Percentiles rank a stretch among this genome's conserved stretches.
These are phyloP conservation scores for Pycnonotus jocosus DNA, from an alignment of 2,113 vertebrate genomes.

Conservation along the genomic window DNA sequence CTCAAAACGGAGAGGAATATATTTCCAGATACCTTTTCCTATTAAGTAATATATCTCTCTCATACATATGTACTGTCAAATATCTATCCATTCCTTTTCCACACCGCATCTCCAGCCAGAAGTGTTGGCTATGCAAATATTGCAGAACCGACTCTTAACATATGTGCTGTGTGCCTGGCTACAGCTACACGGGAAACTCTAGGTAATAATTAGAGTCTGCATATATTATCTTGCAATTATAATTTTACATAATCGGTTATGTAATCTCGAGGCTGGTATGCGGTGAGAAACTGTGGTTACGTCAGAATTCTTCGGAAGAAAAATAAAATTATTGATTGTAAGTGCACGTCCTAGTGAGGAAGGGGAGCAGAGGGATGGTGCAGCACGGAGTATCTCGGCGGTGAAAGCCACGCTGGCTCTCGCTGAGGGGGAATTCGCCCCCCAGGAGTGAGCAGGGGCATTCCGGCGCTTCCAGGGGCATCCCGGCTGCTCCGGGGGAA, in stretches of 20 bases:
- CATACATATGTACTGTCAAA: conserved; percentile 55
- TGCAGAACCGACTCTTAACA: background rate
- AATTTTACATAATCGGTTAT: conserved; percentile 44
- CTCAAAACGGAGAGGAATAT: conserved; percentile 59
- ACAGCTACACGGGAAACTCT: background rate
- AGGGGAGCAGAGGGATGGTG: background rate
- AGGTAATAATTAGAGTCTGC: conserved; percentile 15
- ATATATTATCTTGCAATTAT: conserved; percentile 20
- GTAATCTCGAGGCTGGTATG: conserved; percentile 38
- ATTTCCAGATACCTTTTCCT: conserved; percentile 68
- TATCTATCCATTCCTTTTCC: conserved; percentile 31
- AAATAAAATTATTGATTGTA: conserved; percentile 22
- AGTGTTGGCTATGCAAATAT: conserved; percentile 10
- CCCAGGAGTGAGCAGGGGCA: background rate
- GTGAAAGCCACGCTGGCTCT: background rate
- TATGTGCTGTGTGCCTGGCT: background rate
- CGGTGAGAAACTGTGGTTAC: background rate
- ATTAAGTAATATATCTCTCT: conserved; percentile 64
- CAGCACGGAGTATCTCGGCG: background rate
- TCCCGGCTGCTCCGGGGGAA: background rate
- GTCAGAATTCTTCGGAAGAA: conserved; percentile 57
- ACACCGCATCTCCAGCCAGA: background rate
- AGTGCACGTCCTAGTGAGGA: conserved; percentile 26
- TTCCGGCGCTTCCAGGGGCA: background rate
- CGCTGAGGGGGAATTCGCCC: background rate